A percentile compares a stretch with the other conserved stretches of the same genome.
Conservation (phyloP, 2,888 invertebrate species). For the Ornithoptera priamus region DNA sequence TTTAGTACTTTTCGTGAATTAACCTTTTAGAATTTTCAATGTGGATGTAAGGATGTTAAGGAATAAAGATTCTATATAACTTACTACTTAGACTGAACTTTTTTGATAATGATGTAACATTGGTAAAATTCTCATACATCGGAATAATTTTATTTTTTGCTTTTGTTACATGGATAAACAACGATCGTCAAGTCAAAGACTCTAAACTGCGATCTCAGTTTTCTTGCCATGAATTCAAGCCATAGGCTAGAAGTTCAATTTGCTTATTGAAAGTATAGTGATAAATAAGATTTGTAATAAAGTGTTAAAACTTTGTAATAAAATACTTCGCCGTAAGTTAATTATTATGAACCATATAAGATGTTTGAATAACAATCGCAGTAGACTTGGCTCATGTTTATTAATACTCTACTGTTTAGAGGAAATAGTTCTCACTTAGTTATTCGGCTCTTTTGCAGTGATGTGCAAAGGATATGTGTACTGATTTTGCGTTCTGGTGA, state of each 20-base stretch:
- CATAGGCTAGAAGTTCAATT: too few species aligned
- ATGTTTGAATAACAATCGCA: neutral
- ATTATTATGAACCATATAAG: neutral
- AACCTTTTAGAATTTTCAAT: neutral
- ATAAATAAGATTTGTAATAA: too few species aligned
- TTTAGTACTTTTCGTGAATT: neutral
- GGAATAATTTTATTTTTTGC: neutral
- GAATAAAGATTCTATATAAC: too few species aligned
- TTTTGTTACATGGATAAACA: neutral
- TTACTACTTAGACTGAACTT: neutral
- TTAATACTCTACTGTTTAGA: neutral
- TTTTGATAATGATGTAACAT: neutral
- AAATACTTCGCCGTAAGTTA: too few species aligned
- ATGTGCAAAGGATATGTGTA: neutral
- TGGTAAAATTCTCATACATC: neutral
- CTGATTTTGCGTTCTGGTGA: neutral
- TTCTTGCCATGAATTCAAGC: too few species aligned
- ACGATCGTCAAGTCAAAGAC: neutral
- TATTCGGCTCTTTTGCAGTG: neutral
- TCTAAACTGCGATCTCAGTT: neutral
- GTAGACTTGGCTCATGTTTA: too few species aligned
- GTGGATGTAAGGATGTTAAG: too few species aligned
- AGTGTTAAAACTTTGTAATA: too few species aligned
- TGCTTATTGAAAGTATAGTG: too few species aligned
- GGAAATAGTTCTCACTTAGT: neutral